These are phyloP conservation scores for Andrena camellia DNA, from an alignment of 2,888 invertebrate genomes.

Conservation along the genomic window DNA sequence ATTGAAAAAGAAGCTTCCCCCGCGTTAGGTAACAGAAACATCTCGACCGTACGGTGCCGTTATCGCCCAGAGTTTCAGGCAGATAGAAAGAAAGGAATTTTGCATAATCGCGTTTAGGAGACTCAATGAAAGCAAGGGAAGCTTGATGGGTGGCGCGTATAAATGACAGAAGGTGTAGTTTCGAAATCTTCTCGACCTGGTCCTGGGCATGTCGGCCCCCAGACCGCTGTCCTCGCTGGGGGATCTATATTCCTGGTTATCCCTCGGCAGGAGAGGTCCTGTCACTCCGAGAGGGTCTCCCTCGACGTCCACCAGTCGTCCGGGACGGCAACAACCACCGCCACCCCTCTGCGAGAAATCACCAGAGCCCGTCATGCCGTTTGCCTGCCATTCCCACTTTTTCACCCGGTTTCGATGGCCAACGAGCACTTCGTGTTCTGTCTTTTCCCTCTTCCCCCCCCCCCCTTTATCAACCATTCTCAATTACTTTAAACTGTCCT, in stretches of 20 bases:
- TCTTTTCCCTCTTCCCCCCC: not conserved
- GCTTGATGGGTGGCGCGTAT: slow-evolving; percentile 10
- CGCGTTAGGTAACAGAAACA: no score
- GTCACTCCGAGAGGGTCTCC: slow-evolving; percentile 84
- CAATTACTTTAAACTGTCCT: not conserved
- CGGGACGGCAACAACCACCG: slow-evolving; percentile 82
- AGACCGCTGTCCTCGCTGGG: slow-evolving; percentile 98
- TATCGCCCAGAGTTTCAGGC: no score
- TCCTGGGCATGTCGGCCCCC: slow-evolving; percentile 91
- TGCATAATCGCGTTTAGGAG: not conserved
- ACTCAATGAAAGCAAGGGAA: slow-evolving; percentile 16
- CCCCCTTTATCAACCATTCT: no score
- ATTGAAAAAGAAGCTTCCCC: no score
- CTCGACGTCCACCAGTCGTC: slow-evolving; percentile 84
- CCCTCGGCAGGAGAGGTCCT: slow-evolving; percentile 82
- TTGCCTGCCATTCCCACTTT: slow-evolving; percentile 52
- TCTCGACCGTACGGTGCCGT: no score
- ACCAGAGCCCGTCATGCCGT: slow-evolving; percentile 77
- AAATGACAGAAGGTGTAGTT: slow-evolving; percentile 17
- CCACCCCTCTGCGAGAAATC: slow-evolving; percentile 83
- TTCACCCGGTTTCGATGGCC: slow-evolving; percentile 57
- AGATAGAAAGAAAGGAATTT: not conserved
- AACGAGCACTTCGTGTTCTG: slow-evolving; percentile 45
- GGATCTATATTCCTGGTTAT: slow-evolving; percentile 91
- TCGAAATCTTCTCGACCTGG: slow-evolving; percentile 76